Evolutionary conservation across 2,888 invertebrate genomes (phyloP).

Genomic region (Ypsolopha sequella): DNA sequence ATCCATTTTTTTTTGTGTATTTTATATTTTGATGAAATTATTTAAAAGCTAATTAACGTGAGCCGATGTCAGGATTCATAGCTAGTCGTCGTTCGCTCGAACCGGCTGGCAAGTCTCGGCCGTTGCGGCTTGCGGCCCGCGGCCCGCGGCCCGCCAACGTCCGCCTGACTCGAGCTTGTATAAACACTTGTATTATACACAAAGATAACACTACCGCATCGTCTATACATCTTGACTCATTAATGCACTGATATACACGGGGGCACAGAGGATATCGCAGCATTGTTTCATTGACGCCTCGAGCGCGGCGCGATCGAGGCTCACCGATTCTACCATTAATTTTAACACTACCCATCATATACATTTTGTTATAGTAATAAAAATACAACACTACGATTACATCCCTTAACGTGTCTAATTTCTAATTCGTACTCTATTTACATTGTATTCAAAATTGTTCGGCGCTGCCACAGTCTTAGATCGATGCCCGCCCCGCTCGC

Average conservation of each 20-base stretch:
- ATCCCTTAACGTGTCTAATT: constrained; percentile 53
- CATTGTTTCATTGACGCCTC: constrained; percentile 44
- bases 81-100: constrained; percentile 69
- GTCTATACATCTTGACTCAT: constrained; percentile 59
- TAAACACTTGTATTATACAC: constrained; percentile 46
- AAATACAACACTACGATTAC: constrained; percentile 57
- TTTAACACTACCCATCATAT: constrained; percentile 28
- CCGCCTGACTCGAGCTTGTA: constrained; percentile 57
- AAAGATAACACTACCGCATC: constrained; percentile 59
- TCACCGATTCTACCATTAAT: constrained; percentile 11
- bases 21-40: constrained; percentile 70
- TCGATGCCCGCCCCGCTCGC: constrained; percentile 28
- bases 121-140: no score
- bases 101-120: constrained; percentile 51
- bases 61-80: constrained; percentile 72
- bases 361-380: constrained; percentile 43
- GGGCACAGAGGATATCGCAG: constrained; percentile 68
- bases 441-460: constrained; percentile 62
- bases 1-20: constrained; percentile 70
- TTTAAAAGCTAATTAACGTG: constrained; percentile 71
- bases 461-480: constrained; percentile 47
- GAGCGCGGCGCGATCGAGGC: constrained; percentile 25
- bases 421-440: constrained; percentile 66
- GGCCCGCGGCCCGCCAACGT: no score
- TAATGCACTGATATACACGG: constrained; percentile 65